These are phyloP conservation scores for Heterotis niloticus DNA, from an alignment of 2,113 vertebrate species.

Conservation along the genomic window DNA sequence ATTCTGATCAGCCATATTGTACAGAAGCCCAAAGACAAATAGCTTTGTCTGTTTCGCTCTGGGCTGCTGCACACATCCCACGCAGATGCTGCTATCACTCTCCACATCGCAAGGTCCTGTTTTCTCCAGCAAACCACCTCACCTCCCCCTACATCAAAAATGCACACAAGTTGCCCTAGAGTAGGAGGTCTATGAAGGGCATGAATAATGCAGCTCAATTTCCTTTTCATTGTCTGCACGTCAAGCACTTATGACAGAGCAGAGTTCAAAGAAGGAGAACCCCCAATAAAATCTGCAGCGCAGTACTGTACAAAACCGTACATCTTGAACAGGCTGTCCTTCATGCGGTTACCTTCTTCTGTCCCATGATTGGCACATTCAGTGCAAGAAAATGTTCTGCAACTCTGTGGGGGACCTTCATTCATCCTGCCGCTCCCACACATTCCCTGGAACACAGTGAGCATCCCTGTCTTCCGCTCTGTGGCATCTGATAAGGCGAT, in stretches of 20 bases:
- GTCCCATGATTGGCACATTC: not conserved
- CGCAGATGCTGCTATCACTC: not conserved
- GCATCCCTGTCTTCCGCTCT: too few species aligned
- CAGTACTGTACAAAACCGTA: constrained; percentile 4
- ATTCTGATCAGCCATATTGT: not conserved
- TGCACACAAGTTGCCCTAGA: not conserved
- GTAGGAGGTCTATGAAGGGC: not conserved
- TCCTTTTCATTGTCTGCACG: not conserved
- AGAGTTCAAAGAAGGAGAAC: not conserved
- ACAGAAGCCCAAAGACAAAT: not conserved
- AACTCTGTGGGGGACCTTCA: not conserved
- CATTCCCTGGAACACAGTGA: not conserved
- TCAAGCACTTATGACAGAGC: not conserved
- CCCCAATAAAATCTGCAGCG: not conserved
- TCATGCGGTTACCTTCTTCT: too few species aligned
- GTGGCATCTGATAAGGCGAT: too few species aligned
- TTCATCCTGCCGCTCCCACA: not conserved
- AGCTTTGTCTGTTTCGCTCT: not conserved
- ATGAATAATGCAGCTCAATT: constrained; percentile 1
- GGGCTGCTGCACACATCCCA: not conserved
- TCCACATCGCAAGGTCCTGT: not conserved
- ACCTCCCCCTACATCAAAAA: not conserved
- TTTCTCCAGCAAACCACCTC: not conserved
- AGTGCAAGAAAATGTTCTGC: not conserved
- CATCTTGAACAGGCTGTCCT: not conserved